phyloP scores from a whole-genome alignment of 2,113 vertebrate genomes.

The Clinocottus analis region DNA sequence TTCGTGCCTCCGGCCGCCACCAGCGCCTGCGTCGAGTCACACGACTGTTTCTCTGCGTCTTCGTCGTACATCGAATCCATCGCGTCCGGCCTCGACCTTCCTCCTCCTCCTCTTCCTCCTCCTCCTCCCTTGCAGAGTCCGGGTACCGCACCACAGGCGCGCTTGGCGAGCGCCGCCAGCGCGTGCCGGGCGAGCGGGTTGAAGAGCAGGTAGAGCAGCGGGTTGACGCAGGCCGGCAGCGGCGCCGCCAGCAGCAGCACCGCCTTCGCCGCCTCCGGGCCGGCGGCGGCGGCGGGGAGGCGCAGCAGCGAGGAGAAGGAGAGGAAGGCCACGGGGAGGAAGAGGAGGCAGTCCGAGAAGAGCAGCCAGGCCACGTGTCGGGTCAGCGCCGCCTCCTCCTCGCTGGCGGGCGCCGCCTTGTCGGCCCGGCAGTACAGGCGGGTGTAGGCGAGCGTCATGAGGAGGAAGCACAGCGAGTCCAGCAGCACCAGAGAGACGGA shows the following conservation, averaged over 20 bases:
- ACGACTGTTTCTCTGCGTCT: conserved; percentile 93
- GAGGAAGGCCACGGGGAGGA: conserved; percentile 92
- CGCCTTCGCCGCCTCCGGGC: conserved; percentile 88
- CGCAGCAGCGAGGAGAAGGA: conserved; percentile 92
- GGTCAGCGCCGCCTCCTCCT: conserved; percentile 89
- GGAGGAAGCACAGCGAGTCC: conserved; percentile 90
- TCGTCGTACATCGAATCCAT: conserved; percentile 79
- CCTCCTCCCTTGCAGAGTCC: conserved; percentile 69
- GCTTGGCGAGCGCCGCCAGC: conserved; percentile 84
- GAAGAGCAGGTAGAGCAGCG: conserved; percentile 94
- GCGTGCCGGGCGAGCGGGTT: conserved; percentile 92
- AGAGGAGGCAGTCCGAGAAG: conserved; percentile 93
- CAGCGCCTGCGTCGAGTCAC: conserved; percentile 93
- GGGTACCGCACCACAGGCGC: conserved; percentile 67
- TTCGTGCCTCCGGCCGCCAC: conserved; percentile 83
- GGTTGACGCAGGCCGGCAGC: conserved; percentile 92
- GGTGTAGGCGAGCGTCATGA: conserved; percentile 91
- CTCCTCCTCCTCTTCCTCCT: not conserved
- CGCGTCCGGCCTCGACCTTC: conserved; percentile 66
- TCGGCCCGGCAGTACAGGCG: conserved; percentile 86
- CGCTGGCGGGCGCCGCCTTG: conserved; percentile 51
- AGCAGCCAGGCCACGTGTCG: conserved; percentile 93
- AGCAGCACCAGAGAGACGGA: conserved; percentile 90
- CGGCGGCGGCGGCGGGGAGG: conserved; percentile 87
- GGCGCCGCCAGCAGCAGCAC: conserved; percentile 91